Percentiles rank a stretch among this genome's conserved stretches.
phyloP scores from a whole-genome alignment of 2,888 invertebrate species.

The Hyposoter dolosus region DNA sequence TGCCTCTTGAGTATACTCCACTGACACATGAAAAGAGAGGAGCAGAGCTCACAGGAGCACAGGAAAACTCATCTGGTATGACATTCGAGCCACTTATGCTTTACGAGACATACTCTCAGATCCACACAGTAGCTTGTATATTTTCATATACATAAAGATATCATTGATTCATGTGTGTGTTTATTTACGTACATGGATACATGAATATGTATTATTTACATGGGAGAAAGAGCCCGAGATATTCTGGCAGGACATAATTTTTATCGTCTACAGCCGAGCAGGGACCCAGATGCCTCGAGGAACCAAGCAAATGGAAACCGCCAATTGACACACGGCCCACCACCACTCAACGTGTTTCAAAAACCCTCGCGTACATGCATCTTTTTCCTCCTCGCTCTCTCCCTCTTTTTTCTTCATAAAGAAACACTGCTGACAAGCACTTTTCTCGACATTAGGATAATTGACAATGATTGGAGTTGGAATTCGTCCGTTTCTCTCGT shows the following conservation, averaged over 20 bases:
- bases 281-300: slow-evolving; percentile 79
- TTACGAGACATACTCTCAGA: slow-evolving; percentile 13
- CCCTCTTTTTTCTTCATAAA: slow-evolving; percentile 35
- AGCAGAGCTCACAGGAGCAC: slow-evolving; percentile 37
- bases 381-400: slow-evolving; percentile 2
- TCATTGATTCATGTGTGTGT: neutral
- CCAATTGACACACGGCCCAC: slow-evolving; percentile 79
- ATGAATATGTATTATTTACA: slow-evolving; percentile 34
- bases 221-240: slow-evolving; percentile 47
- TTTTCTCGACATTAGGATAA: slow-evolving; percentile 9
- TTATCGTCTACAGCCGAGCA: slow-evolving; percentile 75
- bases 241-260: slow-evolving; percentile 76
- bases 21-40: slow-evolving; percentile 55
- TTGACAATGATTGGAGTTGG: neutral
- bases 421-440: slow-evolving; percentile 69
- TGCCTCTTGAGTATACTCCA: slow-evolving; percentile 18
- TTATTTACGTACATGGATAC: neutral
- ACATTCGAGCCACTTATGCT: slow-evolving; percentile 55
- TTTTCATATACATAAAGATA: slow-evolving; percentile 19
- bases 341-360: slow-evolving; percentile 61
- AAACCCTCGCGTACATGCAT: slow-evolving; percentile 16
- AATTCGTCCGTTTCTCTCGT: neutral
- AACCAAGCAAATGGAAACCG: slow-evolving; percentile 78
- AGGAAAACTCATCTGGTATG: slow-evolving; percentile 54
- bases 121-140: slow-evolving; percentile 29